These are phyloP conservation scores for Pseudopodoces humilis DNA, from an alignment of 2,113 vertebrate genomes.

Conservation along the genomic window DNA sequence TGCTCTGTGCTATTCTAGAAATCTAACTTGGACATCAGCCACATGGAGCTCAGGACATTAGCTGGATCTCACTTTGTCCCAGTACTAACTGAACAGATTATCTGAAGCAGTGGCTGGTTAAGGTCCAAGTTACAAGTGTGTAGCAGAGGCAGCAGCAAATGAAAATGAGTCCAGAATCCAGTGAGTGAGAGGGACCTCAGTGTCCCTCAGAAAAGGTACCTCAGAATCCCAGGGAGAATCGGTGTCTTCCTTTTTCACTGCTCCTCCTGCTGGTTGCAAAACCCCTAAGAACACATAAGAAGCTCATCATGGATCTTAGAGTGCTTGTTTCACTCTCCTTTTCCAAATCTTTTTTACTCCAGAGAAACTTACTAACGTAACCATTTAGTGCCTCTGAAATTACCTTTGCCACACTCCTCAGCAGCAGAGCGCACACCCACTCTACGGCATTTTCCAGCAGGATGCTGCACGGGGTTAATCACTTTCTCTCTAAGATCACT, in stretches of 20 bases:
- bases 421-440: fast-evolving
- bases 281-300: not conserved
- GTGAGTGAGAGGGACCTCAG: not conserved
- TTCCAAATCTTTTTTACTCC: not conserved
- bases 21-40: not conserved
- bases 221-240: not conserved
- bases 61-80: not conserved
- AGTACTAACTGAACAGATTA: not conserved
- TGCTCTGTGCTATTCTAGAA: not conserved
- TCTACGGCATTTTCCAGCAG: fast-evolving
- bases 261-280: not conserved
- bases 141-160: not conserved
- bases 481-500: not conserved
- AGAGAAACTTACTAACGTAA: not conserved
- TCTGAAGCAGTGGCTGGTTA: not conserved
- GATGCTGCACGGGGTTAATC: fast-evolving
- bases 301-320: not conserved
- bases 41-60: not conserved
- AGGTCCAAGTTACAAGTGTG: not conserved
- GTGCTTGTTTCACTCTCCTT: not conserved
- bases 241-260: not conserved
- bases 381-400: not conserved
- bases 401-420: not conserved
- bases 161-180: not conserved
- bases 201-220: not conserved